Conservation (phyloP, 2,113 vertebrate genomes). For the Arvicanthis niloticus region DNA sequence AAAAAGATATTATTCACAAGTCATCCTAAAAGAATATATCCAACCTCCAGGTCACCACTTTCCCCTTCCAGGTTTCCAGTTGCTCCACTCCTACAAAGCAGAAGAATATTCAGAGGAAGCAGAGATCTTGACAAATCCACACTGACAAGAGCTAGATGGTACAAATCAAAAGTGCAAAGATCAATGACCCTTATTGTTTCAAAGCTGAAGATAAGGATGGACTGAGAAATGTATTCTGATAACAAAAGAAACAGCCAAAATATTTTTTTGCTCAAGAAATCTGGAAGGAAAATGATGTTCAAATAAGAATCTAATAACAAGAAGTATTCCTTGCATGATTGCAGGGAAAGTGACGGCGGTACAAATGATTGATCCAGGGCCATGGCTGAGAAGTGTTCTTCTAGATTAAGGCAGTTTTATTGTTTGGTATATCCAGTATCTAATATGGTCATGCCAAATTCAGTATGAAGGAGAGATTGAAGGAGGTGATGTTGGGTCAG, state of each 20-base stretch:
- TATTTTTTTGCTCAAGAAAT: background rate
- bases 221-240: background rate
- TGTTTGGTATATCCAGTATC: background rate
- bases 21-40: background rate
- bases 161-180: background rate
- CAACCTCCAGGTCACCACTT: background rate
- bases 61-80: background rate
- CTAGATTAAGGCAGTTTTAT: background rate
- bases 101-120: background rate
- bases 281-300: background rate
- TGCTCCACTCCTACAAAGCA: background rate
- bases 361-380: background rate
- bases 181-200: background rate
- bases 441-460: background rate
- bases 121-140: background rate
- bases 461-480: background rate
- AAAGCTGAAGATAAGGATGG: background rate
- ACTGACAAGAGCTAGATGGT: background rate
- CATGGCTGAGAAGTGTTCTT: background rate
- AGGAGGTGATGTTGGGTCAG: background rate
- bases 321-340: background rate
- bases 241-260: background rate
- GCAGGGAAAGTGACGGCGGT: background rate
- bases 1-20: background rate
- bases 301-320: background rate